A percentile compares a stretch with the other conserved stretches of the same genome.
phyloP scores from a whole-genome alignment of 64 coral and sea anemone species.

The Pachyseris speciosa region DNA sequence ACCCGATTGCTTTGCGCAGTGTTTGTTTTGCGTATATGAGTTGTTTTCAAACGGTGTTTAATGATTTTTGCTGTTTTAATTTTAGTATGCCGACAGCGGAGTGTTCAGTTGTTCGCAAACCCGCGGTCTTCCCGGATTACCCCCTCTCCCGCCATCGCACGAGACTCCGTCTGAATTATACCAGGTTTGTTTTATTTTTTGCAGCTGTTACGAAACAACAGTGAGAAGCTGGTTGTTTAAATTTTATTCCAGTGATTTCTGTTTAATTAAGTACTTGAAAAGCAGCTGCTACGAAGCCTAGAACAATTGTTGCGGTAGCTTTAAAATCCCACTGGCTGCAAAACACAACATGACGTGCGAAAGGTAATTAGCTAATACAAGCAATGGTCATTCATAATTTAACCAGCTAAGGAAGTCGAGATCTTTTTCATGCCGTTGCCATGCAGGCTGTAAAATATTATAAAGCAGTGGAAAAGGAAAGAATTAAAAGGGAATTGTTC shows the following conservation, averaged over 20 bases:
- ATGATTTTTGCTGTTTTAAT: conserved; percentile 26
- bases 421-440: not conserved
- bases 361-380: not conserved
- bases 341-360: not conserved
- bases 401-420: not conserved
- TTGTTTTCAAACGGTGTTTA: not conserved
- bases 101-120: conserved; percentile 97
- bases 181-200: conserved; percentile 81
- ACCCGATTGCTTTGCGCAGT: not conserved
- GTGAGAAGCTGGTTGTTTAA: not conserved
- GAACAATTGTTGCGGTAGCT: not conserved
- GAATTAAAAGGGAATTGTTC: too few species aligned
- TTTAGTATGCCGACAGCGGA: conserved; percentile 75
- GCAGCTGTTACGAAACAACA: conserved; percentile 45
- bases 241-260: not conserved
- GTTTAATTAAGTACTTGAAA: not conserved
- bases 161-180: conserved; percentile 96
- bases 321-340: not conserved
- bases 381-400: not conserved
- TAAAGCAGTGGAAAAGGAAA: too few species aligned
- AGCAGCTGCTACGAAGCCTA: not conserved
- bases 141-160: conserved; percentile 86
- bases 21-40: not conserved
- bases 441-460: too few species aligned
- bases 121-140: conserved; percentile 84